Evolutionary conservation across 2,888 invertebrate species (phyloP), one percentile per base, ranked within the genome.

Genomic region (Philhelius pedissequus): DNA sequence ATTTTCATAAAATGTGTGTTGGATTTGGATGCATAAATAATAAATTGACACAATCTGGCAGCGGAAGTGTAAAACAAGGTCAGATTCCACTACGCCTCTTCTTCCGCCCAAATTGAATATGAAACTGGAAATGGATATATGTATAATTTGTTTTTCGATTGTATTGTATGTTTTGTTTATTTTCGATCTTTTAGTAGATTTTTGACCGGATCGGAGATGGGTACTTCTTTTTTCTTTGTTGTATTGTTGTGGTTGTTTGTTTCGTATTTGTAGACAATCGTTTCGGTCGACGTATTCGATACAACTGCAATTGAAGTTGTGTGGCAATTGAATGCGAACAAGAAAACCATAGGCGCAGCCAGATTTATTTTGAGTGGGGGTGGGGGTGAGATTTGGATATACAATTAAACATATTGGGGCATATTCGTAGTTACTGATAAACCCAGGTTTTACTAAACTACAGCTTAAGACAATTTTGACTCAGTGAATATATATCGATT

Each of bases 61-160:
- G 45, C 66, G 83, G 70, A 79, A 75, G 74, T 74, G 15, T 25
- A 20, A 58, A 79, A 75, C 83, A 83, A 83, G 83, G 79, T 66
- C 74, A 48, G 40, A 83, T 83, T 74, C 69, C 56, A 52, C 0
- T 20, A 38, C 9, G 30, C 32, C 45, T 30, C 25, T 43, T 27
- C 60, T 56, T 52, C 58, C 35, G 9, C 20, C 40, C 11, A 62
- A 40, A 4, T 1, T 11, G 2, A 18, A 25, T 13, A 18, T 18
- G 20, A 38, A 54, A 62, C 3, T 30, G 25, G 3, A 4, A 25
- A 3, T 25, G 25, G 5, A 25, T 5, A 27, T 5, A 18, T 25
- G n/a, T 15, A 15, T 3, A 18, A 25, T 40, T 64, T 40, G 22
- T 66, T n/a, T n/a, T 20, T 9, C 30, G n/a, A n/a, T n/a, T n/a